Evolutionary conservation across 2,888 invertebrate genomes (phyloP).

Genomic region (Andricus quercusramuli): DNA sequence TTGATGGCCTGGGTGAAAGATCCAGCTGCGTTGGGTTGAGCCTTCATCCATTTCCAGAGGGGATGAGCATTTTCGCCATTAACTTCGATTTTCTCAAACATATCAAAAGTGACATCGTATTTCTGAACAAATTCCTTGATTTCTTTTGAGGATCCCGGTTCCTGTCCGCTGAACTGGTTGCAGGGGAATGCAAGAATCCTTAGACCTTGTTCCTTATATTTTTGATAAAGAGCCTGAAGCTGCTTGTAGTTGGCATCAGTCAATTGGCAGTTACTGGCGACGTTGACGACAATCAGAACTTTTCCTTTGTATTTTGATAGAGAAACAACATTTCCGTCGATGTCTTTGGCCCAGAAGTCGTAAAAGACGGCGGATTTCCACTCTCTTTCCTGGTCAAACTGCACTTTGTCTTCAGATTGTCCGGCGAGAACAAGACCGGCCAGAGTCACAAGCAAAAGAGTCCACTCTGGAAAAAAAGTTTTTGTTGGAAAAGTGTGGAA

Average conservation of each 20-base stretch:
- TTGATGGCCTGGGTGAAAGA: constrained; percentile 85
- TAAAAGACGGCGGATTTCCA: constrained; percentile 86
- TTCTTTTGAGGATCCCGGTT: constrained; percentile 74
- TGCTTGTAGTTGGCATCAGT: constrained; percentile 91
- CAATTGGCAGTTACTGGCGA: constrained; percentile 91
- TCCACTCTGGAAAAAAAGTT: not conserved
- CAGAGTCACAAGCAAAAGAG: not conserved
- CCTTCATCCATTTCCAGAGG: constrained; percentile 77
- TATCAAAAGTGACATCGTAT: constrained; percentile 73
- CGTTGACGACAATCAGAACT: constrained; percentile 91
- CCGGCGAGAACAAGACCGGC: not conserved
- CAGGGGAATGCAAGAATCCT: constrained; percentile 85
- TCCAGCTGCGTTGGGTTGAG: constrained; percentile 72
- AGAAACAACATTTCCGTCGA: constrained; percentile 89
- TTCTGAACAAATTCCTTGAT: constrained; percentile 72
- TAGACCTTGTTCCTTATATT: constrained; percentile 84
- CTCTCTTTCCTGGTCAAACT: constrained; percentile 76
- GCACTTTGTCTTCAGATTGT: not conserved
- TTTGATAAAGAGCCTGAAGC: constrained; percentile 86
- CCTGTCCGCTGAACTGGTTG: constrained; percentile 82
- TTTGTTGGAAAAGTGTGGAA: not conserved
- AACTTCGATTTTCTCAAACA: constrained; percentile 76
- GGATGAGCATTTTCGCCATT: constrained; percentile 78
- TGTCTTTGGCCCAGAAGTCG: constrained; percentile 90
- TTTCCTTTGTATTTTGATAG: constrained; percentile 89